phyloP scores from a whole-genome alignment of 2,888 invertebrate genomes.

The Venustoraphidia nigricollis region DNA sequence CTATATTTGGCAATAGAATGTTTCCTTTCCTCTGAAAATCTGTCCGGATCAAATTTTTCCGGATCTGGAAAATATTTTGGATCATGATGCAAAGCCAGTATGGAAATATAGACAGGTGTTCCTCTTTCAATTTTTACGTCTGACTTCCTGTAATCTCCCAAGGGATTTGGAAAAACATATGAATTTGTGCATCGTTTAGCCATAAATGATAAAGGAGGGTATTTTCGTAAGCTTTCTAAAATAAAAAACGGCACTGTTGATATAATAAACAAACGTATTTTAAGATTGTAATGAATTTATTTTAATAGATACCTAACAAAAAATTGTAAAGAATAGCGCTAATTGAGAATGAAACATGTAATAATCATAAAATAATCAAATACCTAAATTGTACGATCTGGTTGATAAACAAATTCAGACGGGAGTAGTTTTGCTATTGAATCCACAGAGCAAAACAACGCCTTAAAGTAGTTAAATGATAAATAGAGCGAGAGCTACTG shows the following conservation, averaged over 20 bases:
- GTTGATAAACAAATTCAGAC: no score
- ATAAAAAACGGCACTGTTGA: conserved; percentile 1
- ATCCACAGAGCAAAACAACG: no score
- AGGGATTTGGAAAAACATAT: conserved; percentile 11
- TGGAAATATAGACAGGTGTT: conserved; percentile 14
- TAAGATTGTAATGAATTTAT: no score
- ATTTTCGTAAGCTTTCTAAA: conserved; percentile 18
- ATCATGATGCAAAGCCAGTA: conserved; percentile 16
- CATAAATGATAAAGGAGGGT: conserved; percentile 15
- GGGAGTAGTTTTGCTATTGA: no score
- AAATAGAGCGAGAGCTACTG: no score
- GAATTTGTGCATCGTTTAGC: conserved; percentile 14
- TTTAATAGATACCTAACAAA: no score
- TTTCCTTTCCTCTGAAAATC: conserved; percentile 17
- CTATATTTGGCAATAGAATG: conserved; percentile 15
- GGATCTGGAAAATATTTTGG: conserved; percentile 13
- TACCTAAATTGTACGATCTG: no score
- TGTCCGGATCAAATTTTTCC: conserved; percentile 12
- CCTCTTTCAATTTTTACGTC: conserved; percentile 15
- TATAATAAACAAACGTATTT: no score
- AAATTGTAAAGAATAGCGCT: no score
- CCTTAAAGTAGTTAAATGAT: no score
- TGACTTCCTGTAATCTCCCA: conserved; percentile 15
- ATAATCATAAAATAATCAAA: no score
- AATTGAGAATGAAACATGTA: no score